phyloP scores from a whole-genome alignment of 1,140 invertebrate species.

The Microvelia longipes region DNA sequence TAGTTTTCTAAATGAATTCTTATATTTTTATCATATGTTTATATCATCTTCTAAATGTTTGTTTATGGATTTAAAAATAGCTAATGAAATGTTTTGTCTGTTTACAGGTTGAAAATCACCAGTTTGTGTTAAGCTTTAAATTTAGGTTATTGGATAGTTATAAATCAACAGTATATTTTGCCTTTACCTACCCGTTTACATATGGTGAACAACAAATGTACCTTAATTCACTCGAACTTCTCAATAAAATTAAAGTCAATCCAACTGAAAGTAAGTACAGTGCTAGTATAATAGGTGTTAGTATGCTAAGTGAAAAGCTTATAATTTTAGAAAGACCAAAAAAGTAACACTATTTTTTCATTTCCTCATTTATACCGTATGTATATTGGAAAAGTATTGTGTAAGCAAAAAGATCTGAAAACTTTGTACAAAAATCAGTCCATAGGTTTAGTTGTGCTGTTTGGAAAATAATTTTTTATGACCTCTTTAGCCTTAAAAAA shows the following conservation, averaged over 20 bases:
- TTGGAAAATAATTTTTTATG: no score
- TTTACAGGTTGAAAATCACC: constrained; percentile 46
- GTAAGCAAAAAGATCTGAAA: no score
- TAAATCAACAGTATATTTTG: constrained; percentile 66
- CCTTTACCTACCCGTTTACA: constrained; percentile 82
- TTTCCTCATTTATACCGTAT: no score
- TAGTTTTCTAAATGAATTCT: no score
- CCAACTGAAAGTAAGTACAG: constrained; percentile 1
- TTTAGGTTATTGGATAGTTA: constrained; percentile 55
- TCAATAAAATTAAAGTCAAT: not conserved
- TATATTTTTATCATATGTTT: not conserved
- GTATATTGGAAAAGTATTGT: no score
- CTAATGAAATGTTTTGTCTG: constrained; percentile 5
- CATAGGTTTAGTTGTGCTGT: no score
- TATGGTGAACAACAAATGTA: constrained; percentile 60
- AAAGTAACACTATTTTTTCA: no score
- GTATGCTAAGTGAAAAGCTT: no score
- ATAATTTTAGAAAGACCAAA: no score
- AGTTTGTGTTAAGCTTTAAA: constrained; percentile 66
- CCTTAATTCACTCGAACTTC: constrained; percentile 3
- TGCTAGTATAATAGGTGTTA: no score
- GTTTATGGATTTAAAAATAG: not conserved
- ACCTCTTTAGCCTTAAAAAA: no score
- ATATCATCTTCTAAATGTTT: not conserved
- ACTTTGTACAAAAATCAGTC: no score